Evolutionary conservation across 2,113 vertebrate genomes (phyloP).

Genomic region (Saimiri boliviensis): DNA sequence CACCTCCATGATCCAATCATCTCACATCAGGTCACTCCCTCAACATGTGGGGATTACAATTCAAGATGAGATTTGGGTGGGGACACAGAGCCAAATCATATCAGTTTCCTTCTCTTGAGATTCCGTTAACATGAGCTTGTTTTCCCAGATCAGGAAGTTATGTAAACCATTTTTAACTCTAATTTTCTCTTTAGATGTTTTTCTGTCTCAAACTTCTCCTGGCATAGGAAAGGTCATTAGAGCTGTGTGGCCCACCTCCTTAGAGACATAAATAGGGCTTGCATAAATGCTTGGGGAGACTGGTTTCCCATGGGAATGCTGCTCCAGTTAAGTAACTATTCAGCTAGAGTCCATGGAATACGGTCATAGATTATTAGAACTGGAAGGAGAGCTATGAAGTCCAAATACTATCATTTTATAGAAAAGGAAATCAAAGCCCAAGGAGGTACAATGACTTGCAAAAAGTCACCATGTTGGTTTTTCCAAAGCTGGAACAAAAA

Average conservation of each 20-base stretch:
- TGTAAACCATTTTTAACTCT: not conserved
- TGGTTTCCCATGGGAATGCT: not conserved
- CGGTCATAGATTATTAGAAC: not conserved
- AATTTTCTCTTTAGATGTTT: not conserved
- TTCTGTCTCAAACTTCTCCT: not conserved
- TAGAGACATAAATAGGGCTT: not conserved
- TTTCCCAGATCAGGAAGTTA: not conserved
- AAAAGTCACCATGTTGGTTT: not conserved
- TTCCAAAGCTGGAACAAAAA: not conserved
- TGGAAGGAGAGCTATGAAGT: not conserved
- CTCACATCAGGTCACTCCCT: too few relatives aligned
- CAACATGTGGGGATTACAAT: too few relatives aligned
- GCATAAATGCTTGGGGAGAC: not conserved
- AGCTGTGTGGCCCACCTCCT: not conserved
- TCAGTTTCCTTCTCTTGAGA: not conserved
- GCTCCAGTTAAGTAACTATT: not conserved
- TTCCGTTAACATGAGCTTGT: not conserved
- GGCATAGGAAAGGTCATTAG: not conserved
- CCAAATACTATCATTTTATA: not conserved
- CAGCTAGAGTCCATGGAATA: not conserved
- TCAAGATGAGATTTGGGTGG: too few relatives aligned
- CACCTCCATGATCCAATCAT: too few relatives aligned
- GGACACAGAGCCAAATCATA: too few relatives aligned
- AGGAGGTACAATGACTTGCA: not conserved
- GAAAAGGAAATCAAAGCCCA: slow-evolving; percentile 13